Evolutionary conservation across 2,797 vertebrate species (phyloP).

Genomic region (Corythornis leucogaster): DNA sequence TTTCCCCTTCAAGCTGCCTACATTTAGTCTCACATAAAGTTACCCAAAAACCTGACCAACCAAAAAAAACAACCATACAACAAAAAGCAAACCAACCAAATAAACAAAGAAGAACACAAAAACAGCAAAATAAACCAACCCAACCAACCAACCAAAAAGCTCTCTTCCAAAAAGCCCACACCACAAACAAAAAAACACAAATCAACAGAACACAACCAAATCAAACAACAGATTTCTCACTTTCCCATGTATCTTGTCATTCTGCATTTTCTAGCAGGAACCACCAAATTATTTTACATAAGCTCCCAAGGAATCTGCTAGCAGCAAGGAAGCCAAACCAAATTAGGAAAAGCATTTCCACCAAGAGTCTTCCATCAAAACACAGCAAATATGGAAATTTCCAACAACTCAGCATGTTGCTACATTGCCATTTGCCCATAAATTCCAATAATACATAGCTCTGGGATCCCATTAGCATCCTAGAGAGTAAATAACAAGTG

Average conservation of each 20-base stretch:
- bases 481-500: conserved; percentile 48
- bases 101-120: too few species aligned
- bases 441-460: conserved; percentile 46
- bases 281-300: conserved; percentile 10
- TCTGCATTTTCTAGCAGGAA: neutral
- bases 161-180: too few species aligned
- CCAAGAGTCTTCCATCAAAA: conserved; percentile 25
- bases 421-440: conserved; percentile 31
- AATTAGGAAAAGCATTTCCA: conserved; percentile 25
- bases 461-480: conserved; percentile 45
- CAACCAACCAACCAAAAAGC: too few species aligned
- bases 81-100: too few species aligned
- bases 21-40: neutral
- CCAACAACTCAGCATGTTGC: conserved; percentile 36
- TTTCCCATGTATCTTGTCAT: neutral
- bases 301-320: neutral
- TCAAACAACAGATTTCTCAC: neutral
- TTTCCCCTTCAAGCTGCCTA: neutral
- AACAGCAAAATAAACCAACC: too few species aligned
- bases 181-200: too few species aligned
- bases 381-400: conserved; percentile 41
- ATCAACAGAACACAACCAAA: too few species aligned
- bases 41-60: too few species aligned
- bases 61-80: too few species aligned
- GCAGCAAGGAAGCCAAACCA: conserved; percentile 3